Conservation (phyloP, 1,140 invertebrate species). For the Lucilia cuprina region DNA sequence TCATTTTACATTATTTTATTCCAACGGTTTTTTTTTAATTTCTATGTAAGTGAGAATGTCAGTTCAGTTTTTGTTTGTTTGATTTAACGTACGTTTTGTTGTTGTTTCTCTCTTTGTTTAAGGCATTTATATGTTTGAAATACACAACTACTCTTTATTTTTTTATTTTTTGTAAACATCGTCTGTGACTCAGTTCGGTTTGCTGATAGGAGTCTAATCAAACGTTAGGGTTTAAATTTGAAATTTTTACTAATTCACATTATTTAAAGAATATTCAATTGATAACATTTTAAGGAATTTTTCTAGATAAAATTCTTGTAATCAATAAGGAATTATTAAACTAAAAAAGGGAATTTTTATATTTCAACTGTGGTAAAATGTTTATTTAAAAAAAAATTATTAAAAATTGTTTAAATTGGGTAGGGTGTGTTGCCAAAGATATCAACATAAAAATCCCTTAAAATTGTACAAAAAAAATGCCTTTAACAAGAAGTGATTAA, state of each 20-base stretch:
- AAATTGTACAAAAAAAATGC: no score
- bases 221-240: background rate
- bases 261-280: background rate
- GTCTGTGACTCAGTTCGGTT: constrained; percentile 1
- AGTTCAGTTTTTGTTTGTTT: background rate
- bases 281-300: background rate
- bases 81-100: background rate
- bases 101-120: background rate
- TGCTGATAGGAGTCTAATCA: background rate
- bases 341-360: no score
- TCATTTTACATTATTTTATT: background rate
- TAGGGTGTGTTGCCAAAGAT: no score
- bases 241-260: background rate
- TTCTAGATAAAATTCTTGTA: background rate
- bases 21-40: background rate
- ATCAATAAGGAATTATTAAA: no score
- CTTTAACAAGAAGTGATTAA: no score
- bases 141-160: background rate
- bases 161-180: background rate
- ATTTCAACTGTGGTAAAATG: no score
- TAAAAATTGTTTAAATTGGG: no score
- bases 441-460: no score
- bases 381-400: no score
- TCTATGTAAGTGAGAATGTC: background rate
- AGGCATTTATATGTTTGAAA: background rate